phyloP scores from a whole-genome alignment of 2,113 vertebrate genomes.

The Melospiza melodia region DNA sequence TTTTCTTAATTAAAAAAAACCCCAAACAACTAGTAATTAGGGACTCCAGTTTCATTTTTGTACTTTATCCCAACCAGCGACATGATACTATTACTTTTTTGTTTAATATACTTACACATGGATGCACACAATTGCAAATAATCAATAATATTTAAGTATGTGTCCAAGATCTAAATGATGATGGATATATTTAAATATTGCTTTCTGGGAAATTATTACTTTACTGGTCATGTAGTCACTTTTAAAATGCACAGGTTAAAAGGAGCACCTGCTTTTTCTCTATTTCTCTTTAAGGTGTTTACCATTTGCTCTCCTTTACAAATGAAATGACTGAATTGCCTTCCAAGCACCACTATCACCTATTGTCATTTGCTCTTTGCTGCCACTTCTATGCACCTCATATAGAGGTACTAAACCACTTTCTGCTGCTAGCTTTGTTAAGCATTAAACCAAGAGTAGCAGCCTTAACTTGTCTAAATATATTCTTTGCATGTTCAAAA shows the following conservation, averaged over 20 bases:
- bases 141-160: slow-evolving; percentile 84
- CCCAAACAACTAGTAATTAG: slow-evolving; percentile 73
- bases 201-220: slow-evolving; percentile 76
- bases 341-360: background rate
- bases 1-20: slow-evolving; percentile 81
- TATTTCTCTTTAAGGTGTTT: slow-evolving; percentile 44
- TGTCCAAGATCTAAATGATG: slow-evolving; percentile 81
- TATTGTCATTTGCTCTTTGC: slow-evolving; percentile 29
- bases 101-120: slow-evolving; percentile 79
- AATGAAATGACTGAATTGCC: slow-evolving; percentile 26
- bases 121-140: slow-evolving; percentile 83
- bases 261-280: slow-evolving; percentile 27
- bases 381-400: slow-evolving; percentile 1
- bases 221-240: slow-evolving; percentile 69
- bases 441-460: slow-evolving; percentile 16
- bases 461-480: slow-evolving; percentile 25
- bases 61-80: slow-evolving; percentile 68
- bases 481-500: slow-evolving; percentile 58
- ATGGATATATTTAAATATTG: slow-evolving; percentile 81
- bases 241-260: slow-evolving; percentile 63
- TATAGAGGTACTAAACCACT: slow-evolving; percentile 25
- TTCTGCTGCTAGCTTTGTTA: slow-evolving; percentile 56
- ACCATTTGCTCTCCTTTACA: slow-evolving; percentile 52
- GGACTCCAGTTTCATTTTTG: slow-evolving; percentile 74
- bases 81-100: slow-evolving; percentile 70